Base-by-base conservation (phyloP, 2,113 vertebrate species). In the Mixornis gularis region DNA sequence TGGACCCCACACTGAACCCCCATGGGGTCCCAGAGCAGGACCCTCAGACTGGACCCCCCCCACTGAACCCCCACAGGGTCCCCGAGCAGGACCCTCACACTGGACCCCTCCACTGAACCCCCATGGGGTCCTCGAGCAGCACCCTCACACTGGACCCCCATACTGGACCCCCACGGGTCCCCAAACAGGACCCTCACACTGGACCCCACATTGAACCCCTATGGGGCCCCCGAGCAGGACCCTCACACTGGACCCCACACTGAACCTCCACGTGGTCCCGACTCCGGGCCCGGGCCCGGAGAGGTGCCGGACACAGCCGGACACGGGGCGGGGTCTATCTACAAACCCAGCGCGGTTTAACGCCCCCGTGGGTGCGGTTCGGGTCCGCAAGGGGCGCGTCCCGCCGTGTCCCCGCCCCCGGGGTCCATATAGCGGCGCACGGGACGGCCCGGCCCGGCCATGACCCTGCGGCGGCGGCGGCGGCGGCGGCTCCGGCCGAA, bases 401-500 rank as follows among this genome's bases (percentile, higher is more conserved):
- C 5, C 8, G 2, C 36, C 0, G 1, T 13, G 44, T 14, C 22
- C 43, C 34, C 73, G 38, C 72, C 86, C 55, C 52, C 38, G 1
- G 48, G 46, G 68, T 17, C 58, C 53, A 79, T 94, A 93, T 74
- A 95, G 89, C 62, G 56, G 20, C 27, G 8, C 48, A 2, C n/a
- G 9, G 44, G 14, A 24, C 70, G 17, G 8, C 36, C 12, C 92
- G 91, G 94, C 65, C 86, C 65, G 56, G 85, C 95, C 90, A 98
- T 98, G 98, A 98, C 98, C 95, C 97, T 98, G 93, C 96, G 97
- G 92, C 96, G 97, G 30, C 97, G 97, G 85, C 95, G 96, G 94
- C 94, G 97, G 92, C 97, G 80, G 69, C 80, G 80, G 80, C 81
- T 97, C 52, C 97, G 96, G 91, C 83, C 87, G 41, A 96, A 97